Base-by-base conservation (phyloP, 2,797 vertebrate genomes). In the Buceros bicornis region DNA sequence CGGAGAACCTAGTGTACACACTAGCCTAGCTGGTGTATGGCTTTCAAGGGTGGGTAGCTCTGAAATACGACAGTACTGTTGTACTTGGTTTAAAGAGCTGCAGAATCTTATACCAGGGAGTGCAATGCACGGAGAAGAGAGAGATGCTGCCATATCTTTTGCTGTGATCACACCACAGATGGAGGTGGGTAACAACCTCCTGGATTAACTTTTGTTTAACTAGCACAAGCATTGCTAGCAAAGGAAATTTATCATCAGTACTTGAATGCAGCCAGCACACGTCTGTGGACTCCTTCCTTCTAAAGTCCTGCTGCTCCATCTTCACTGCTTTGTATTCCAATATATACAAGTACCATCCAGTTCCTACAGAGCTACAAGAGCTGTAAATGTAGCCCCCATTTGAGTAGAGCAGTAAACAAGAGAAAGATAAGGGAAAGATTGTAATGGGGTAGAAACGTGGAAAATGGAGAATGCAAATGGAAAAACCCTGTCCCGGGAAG, bases 191-290 rank as follows among this genome's bases (percentile, higher is more conserved):
- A 74, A 71, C 69, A 86, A 82, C 76, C 64, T 94, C 45, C 71
- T 87, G 78, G 72, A 84, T 74, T 51, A 89, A 74, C 71, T 95
- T 93, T 85, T 84, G 58, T 92, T 89, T 87, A 91, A 56, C 56
- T 77, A 83, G 53, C 64, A 74, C n/a, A 56, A 53, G 45, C 82
- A 42, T 45, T 7, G 4, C 62, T 47, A 65, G 70, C 73, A 69
- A n/a, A 76, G 77, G n/a, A 51, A 31, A 33, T 72, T 86, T 76
- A 50, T 82, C n/a, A 29, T 70, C 58, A 58, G n/a, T 54, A 37
- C 58, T 79, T 72, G 58, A 79, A 72, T 0, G 2, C 12, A 86
- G 86, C 26, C 25, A n/a, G 31, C 37, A 67, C 6, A 2, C 2
- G 31, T 74, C 29, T 21, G 2, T 45, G 43, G 50, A 91, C 35